Evolutionary conservation across 2,888 invertebrate genomes (phyloP), one percentile per base, ranked within the genome.

Genomic region (Cataglyphis albicans): DNA sequence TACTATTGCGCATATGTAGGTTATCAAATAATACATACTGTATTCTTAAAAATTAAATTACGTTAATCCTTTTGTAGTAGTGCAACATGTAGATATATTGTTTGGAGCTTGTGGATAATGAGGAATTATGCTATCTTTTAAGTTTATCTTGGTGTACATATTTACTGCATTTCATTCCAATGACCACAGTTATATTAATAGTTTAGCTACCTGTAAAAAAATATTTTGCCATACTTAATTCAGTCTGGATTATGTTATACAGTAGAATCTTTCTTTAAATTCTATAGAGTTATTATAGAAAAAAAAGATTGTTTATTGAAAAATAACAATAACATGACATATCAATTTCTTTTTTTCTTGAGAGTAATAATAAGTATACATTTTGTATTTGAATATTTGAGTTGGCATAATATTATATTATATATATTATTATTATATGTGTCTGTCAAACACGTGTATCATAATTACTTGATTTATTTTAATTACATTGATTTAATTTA

Each of bases 1-100:
- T 29, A 38, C 21, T 72, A 35, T 78, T 72, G 57, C 55, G 21
- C 35, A 44, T 18, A 15, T 63, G 15, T 35, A 70, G 15, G 25
- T 21, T 21, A 52, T 35, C 9, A 25, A 32, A 18, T 9, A 65
- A 25, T 38, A 76, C 18, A 2, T 68, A 44, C 10, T 21, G 2
- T n/a, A 44, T 44, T 70, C 21, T 70, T 59, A 59, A 25, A 70
- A 6, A 57, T 78, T 78, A 78, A 78, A 32, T 78, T 76, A 67
- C 29, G 3, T 21, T 21, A 63, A 12, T 18, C 15, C 6, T 48
- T 64, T 70, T 18, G 9, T 38, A 57, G 57, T 10, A 18, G 15
- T 9, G 15, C 35, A 9, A 41, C 32, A n/a, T 55, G 38, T 29
- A 73, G 32, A 44, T 63, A 44, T 63, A 9, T 57, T 6, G 25